These are phyloP conservation scores for Mastacembelus armatus DNA, from an alignment of 2,797 vertebrate genomes.

Conservation along the genomic window DNA sequence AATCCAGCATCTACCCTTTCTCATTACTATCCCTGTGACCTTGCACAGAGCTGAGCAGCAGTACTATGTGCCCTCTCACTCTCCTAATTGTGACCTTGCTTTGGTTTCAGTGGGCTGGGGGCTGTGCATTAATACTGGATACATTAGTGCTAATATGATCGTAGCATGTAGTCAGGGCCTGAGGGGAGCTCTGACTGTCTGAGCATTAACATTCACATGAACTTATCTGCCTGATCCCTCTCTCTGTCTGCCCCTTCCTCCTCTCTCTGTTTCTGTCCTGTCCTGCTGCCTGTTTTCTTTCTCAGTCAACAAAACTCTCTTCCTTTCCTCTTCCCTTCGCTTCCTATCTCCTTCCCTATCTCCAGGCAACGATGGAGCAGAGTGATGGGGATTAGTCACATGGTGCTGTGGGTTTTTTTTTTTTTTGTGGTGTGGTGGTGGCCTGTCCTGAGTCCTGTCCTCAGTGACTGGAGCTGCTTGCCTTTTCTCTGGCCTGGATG, in stretches of 20 bases:
- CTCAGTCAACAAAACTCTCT: slow-evolving; percentile 57
- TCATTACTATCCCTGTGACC: slow-evolving; percentile 47
- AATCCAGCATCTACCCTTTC: slow-evolving; percentile 1
- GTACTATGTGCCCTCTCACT: slow-evolving; percentile 39
- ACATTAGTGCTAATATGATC: slow-evolving; percentile 83
- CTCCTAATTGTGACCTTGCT: slow-evolving; percentile 73
- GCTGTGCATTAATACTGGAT: slow-evolving; percentile 75
- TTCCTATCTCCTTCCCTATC: slow-evolving; percentile 61
- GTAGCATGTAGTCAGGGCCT: slow-evolving; percentile 76
- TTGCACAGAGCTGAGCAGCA: slow-evolving; percentile 46
- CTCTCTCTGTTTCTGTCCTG: slow-evolving; percentile 27
- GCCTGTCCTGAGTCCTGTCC: slow-evolving; percentile 60
- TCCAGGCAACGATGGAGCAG: slow-evolving; percentile 65
- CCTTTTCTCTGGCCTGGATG: slow-evolving; percentile 70
- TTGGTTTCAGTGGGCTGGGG: slow-evolving; percentile 41
- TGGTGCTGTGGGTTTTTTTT: slow-evolving; percentile 44
- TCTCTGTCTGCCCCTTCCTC: slow-evolving; percentile 39
- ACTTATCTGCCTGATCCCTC: slow-evolving; percentile 70
- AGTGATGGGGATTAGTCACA: slow-evolving; percentile 75
- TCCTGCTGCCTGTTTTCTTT: slow-evolving; percentile 26
- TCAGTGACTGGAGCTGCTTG: slow-evolving; percentile 65
- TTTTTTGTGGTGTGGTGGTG: slow-evolving; percentile 56
- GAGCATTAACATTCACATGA: slow-evolving; percentile 82
- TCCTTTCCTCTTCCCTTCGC: slow-evolving; percentile 29
- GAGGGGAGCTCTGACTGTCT: slow-evolving; percentile 79